phyloP scores from a whole-genome alignment of 2,797 vertebrate species.

The Morelia viridis region DNA sequence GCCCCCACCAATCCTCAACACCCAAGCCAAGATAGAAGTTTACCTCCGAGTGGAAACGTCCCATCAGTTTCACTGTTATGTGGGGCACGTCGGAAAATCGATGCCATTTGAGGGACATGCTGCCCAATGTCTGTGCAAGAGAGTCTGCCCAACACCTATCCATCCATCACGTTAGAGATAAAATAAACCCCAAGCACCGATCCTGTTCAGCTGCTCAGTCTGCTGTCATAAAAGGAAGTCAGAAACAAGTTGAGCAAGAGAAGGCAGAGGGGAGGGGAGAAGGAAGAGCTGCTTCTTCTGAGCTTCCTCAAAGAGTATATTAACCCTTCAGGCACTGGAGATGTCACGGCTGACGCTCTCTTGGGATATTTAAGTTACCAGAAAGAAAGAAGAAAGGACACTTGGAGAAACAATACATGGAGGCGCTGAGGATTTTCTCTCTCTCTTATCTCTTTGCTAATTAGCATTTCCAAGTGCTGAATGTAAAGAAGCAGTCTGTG shows the following conservation, averaged over 20 bases:
- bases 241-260: conserved; percentile 65
- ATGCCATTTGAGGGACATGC: conserved; percentile 82
- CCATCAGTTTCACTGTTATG: conserved; percentile 80
- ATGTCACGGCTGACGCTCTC: conserved; percentile 5
- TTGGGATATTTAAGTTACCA: not conserved
- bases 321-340: conserved; percentile 51
- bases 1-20: too few relatives aligned
- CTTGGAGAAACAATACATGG: not conserved
- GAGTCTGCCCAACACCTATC: conserved; percentile 16
- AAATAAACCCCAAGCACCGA: not conserved
- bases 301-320: conserved; percentile 65
- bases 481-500: not conserved
- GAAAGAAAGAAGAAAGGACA: not conserved
- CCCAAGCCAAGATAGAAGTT: conserved; percentile 52
- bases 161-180: conserved; percentile 9
- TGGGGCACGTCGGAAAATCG: conserved; percentile 80
- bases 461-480: not conserved
- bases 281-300: conserved; percentile 46
- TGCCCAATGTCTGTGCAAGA: conserved; percentile 51
- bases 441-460: too few relatives aligned
- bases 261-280: conserved; percentile 56
- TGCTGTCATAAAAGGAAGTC: conserved; percentile 38
- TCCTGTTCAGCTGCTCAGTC: not conserved
- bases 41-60: conserved; percentile 82
- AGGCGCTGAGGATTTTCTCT: not conserved